Evolutionary conservation across 2,113 vertebrate genomes (phyloP).

Genomic region (Scolopax mira): DNA sequence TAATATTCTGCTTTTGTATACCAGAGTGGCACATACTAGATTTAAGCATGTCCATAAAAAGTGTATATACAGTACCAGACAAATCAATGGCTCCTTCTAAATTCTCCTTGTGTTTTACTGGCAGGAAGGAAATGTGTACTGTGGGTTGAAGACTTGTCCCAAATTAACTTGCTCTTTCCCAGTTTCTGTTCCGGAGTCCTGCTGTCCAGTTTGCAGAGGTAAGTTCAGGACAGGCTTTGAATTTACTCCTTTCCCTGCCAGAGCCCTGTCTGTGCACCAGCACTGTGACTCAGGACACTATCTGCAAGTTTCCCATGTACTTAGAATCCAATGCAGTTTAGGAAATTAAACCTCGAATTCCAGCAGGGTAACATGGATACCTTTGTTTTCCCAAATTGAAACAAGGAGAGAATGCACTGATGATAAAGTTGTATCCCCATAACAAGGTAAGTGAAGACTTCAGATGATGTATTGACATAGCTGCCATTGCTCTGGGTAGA

Average conservation of each 20-base stretch:
- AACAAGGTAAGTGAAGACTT: neutral
- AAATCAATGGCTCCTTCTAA: neutral
- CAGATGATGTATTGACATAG: neutral
- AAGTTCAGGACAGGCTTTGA: neutral
- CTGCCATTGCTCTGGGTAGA: neutral
- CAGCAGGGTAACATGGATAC: neutral
- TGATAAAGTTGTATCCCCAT: neutral
- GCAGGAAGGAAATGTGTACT: conserved; percentile 83
- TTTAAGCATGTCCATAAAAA: neutral
- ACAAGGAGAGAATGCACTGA: neutral
- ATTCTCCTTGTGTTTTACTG: conserved; percentile 39
- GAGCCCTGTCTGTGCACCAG: neutral
- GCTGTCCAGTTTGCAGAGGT: conserved; percentile 82
- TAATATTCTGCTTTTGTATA: neutral
- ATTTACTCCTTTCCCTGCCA: neutral
- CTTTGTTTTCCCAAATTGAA: neutral
- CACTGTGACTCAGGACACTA: neutral
- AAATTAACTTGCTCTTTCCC: conserved; percentile 77
- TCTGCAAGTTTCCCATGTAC: neutral
- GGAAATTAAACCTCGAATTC: neutral
- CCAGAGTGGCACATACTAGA: neutral
- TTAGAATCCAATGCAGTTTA: neutral
- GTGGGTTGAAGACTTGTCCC: conserved; percentile 81
- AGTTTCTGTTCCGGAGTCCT: conserved; percentile 76
- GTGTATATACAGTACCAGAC: neutral